phyloP scores from a whole-genome alignment of 2,888 invertebrate species.

The Xylota sylvarum region DNA sequence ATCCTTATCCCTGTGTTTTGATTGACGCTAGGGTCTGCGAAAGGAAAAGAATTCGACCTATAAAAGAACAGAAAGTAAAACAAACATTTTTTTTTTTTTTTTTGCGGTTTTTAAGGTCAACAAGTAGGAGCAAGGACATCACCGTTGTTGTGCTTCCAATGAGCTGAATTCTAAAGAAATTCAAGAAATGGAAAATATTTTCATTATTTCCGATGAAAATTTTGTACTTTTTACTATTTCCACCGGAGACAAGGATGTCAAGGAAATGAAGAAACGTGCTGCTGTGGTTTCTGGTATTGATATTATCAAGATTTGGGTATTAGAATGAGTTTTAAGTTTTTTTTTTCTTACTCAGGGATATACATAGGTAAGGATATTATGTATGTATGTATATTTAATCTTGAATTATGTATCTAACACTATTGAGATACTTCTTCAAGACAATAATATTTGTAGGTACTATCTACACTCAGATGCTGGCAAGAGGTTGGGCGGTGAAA shows the following conservation, averaged over 20 bases:
- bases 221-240: not conserved
- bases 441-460: no score
- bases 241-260: not conserved
- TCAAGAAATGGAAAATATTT: constrained; percentile 15
- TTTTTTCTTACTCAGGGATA: no score
- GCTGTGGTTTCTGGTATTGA: not conserved
- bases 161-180: constrained; percentile 5
- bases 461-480: no score
- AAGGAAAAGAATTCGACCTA: not conserved
- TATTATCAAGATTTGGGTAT: not conserved
- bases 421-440: no score
- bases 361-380: no score
- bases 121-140: constrained; percentile 34
- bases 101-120: constrained; percentile 40
- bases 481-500: no score
- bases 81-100: not conserved
- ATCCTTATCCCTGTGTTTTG: constrained; percentile 7
- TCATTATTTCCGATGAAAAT: constrained; percentile 18
- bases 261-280: constrained; percentile 8
- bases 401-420: no score
- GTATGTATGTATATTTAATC: no score
- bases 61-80: not conserved
- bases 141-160: not conserved
- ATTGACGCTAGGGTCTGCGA: not conserved
- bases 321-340: not conserved